Evolutionary conservation across 2,113 vertebrate species (phyloP).

Genomic region (Sylvilagus bachmani): DNA sequence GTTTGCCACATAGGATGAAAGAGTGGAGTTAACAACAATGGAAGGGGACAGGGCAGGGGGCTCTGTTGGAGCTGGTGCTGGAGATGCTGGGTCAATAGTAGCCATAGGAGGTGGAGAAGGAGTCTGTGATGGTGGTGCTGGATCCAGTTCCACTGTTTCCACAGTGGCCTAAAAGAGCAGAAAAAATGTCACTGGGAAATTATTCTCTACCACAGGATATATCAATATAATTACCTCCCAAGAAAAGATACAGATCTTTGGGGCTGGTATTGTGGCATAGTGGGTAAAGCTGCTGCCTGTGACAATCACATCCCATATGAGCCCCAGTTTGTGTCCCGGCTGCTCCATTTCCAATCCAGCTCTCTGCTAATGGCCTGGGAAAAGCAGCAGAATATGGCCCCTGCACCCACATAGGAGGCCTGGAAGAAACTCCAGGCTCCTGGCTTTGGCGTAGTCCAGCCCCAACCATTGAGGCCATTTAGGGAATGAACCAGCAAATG

Average conservation of each 20-base stretch:
- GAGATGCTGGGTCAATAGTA: conserved; percentile 79
- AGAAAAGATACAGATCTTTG: background rate
- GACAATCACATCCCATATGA: too few species aligned
- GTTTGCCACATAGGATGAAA: conserved; percentile 82
- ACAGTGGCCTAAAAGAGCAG: conserved; percentile 78
- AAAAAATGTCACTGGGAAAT: conserved; percentile 15
- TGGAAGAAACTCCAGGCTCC: too few species aligned
- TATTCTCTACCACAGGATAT: background rate
- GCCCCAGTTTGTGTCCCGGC: too few species aligned
- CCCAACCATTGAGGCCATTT: too few species aligned
- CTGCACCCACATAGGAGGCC: too few species aligned
- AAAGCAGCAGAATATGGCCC: too few species aligned
- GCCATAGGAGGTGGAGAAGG: conserved; percentile 78
- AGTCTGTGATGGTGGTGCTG: conserved; percentile 84
- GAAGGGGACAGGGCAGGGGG: conserved; percentile 79
- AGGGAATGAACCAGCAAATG: too few species aligned
- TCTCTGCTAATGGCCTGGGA: too few species aligned
- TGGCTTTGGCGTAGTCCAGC: too few species aligned
- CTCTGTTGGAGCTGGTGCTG: conserved; percentile 82
- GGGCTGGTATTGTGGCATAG: too few species aligned
- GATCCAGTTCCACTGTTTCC: conserved; percentile 85
- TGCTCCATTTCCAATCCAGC: too few species aligned
- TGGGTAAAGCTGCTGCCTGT: too few species aligned
- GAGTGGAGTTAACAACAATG: conserved; percentile 78
- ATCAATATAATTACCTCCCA: conserved; percentile 3